Conservation (phyloP, 2,888 invertebrate species). For the Patella depressa region DNA sequence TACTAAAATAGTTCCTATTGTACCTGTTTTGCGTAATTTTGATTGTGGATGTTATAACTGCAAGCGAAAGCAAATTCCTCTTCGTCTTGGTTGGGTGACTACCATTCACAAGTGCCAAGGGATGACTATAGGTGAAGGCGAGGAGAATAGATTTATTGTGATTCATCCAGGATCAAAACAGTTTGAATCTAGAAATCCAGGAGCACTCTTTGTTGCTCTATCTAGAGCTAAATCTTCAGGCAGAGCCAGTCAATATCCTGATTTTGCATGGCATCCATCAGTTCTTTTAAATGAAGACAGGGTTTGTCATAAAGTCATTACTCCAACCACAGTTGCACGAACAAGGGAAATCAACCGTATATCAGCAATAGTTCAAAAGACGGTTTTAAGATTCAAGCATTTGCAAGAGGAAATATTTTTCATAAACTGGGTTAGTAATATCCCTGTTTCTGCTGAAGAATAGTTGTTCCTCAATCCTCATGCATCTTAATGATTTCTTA, state of each 20-base stretch:
- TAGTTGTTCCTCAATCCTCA: too few relatives aligned
- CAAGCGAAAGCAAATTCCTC: not conserved
- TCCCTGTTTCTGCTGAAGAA: too few relatives aligned
- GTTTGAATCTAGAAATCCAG: not conserved
- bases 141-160: not conserved
- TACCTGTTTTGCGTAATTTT: too few relatives aligned
- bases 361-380: too few relatives aligned
- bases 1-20: not conserved
- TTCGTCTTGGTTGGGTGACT: not conserved
- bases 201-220: not conserved
- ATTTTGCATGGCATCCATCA: conserved; percentile 1
- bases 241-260: not conserved
- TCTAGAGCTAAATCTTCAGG: not conserved
- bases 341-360: too few relatives aligned
- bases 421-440: too few relatives aligned
- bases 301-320: not conserved
- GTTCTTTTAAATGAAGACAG: not conserved
- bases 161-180: not conserved
- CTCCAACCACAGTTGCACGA: not conserved
- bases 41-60: not conserved
- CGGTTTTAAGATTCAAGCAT: too few relatives aligned
- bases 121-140: not conserved
- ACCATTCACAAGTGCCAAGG: not conserved
- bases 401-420: too few relatives aligned
- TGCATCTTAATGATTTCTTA: too few relatives aligned